These are phyloP conservation scores for Spermophilus dauricus DNA, from an alignment of 2,113 vertebrate species.

Conservation along the genomic window DNA sequence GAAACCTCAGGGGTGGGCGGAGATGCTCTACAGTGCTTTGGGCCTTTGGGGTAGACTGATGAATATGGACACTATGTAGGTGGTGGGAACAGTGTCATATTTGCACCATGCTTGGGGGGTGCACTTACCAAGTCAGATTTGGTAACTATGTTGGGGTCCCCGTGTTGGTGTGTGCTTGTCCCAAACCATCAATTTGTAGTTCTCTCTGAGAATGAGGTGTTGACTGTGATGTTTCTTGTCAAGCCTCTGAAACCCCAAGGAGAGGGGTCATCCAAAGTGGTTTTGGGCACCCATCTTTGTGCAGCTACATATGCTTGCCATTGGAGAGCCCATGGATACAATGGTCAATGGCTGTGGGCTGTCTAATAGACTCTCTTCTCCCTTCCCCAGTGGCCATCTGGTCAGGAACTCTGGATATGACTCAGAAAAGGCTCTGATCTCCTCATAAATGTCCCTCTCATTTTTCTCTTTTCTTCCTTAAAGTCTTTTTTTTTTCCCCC, in stretches of 20 bases:
- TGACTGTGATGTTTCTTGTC: constrained; percentile 21
- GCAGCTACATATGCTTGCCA: neutral
- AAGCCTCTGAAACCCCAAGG: neutral
- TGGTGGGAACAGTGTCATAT: neutral
- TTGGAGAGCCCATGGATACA: neutral
- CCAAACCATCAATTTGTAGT: neutral
- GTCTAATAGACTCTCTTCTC: neutral
- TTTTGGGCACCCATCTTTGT: neutral
- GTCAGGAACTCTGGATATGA: neutral
- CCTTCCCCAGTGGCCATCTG: neutral
- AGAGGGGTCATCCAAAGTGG: neutral
- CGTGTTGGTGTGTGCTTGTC: neutral
- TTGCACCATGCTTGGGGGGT: neutral
- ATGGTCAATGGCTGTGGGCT: neutral
- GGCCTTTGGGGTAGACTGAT: neutral
- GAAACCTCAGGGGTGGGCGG: neutral
- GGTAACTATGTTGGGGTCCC: neutral
- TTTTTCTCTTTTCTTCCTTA: neutral
- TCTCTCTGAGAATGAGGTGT: neutral
- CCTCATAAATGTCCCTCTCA: neutral
- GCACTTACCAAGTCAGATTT: neutral
- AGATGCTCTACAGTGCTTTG: neutral
- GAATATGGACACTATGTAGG: neutral
- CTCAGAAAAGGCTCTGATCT: neutral
- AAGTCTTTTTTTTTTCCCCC: neutral